phyloP scores from a whole-genome alignment of 2,113 vertebrate species.

The Bujurquina vittata region DNA sequence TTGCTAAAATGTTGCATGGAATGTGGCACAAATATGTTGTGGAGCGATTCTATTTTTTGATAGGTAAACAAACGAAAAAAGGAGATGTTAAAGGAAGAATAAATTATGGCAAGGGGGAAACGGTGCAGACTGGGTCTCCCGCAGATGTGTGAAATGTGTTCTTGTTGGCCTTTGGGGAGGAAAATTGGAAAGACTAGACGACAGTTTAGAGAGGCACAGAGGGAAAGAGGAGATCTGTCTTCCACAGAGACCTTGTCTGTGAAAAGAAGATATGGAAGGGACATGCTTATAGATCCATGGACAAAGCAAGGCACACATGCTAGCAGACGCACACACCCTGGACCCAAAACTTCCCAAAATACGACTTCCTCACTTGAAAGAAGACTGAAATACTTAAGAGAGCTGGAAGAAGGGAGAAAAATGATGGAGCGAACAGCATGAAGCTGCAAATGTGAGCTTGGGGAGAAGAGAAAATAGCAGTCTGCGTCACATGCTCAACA shows the following conservation, averaged over 20 bases:
- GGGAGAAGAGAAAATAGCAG: slow-evolving; percentile 61
- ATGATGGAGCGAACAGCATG: slow-evolving; percentile 56
- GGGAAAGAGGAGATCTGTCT: slow-evolving; percentile 66
- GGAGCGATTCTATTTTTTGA: slow-evolving; percentile 15
- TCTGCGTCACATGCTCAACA: slow-evolving; percentile 47
- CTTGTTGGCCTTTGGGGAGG: slow-evolving; percentile 68
- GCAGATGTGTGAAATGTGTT: slow-evolving; percentile 69
- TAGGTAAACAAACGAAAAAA: slow-evolving; percentile 31
- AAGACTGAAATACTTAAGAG: slow-evolving; percentile 44
- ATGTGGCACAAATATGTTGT: not conserved
- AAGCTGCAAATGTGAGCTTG: slow-evolving; percentile 49
- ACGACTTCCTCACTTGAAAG: slow-evolving; percentile 41
- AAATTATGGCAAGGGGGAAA: slow-evolving; percentile 16
- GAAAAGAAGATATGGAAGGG: slow-evolving; percentile 72
- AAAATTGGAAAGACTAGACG: slow-evolving; percentile 65
- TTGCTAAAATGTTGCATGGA: not conserved
- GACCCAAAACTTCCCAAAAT: slow-evolving; percentile 55
- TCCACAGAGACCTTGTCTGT: slow-evolving; percentile 76
- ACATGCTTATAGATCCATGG: slow-evolving; percentile 66
- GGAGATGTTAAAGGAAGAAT: slow-evolving; percentile 1
- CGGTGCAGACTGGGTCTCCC: slow-evolving; percentile 25
- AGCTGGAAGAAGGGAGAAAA: slow-evolving; percentile 31
- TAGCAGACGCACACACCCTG: not conserved
- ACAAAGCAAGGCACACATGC: slow-evolving; percentile 32
- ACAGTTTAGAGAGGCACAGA: slow-evolving; percentile 68